Conservation (phyloP, 2,888 invertebrate species). For the Trichogramma evanescens region DNA sequence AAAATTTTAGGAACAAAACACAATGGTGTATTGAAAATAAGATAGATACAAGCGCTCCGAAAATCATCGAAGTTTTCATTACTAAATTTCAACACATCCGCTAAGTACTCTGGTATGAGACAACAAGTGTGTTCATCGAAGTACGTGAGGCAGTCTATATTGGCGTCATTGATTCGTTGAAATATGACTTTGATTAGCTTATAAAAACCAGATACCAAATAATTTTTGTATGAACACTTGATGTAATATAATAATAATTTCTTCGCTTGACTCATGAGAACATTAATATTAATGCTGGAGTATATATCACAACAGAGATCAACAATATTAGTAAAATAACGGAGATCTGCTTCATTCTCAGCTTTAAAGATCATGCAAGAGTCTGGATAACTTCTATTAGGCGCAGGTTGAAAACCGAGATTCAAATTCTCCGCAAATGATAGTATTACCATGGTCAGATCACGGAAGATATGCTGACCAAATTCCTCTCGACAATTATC, state of each 20-base stretch:
- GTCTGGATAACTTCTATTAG: constrained; percentile 31
- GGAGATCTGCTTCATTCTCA: constrained; percentile 53
- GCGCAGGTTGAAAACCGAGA: constrained; percentile 42
- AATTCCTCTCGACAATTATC: constrained; percentile 16
- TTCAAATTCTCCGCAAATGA: constrained; percentile 50
- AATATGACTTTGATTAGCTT: constrained; percentile 52
- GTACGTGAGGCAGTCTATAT: constrained; percentile 21
- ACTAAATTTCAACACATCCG: constrained; percentile 33
- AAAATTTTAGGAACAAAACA: constrained; percentile 48
- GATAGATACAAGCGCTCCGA: constrained; percentile 55
- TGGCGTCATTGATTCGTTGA: constrained; percentile 46
- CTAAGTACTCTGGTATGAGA: constrained; percentile 32
- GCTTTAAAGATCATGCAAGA: constrained; percentile 43
- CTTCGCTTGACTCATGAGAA: constrained; percentile 51
- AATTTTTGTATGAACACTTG: constrained; percentile 51
- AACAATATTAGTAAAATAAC: constrained; percentile 60
- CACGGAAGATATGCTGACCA: constrained; percentile 42
- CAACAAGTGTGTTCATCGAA: constrained; percentile 30
- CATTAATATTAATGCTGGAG: constrained; percentile 39
- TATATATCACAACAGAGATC: constrained; percentile 57
- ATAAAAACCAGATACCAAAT: constrained; percentile 64
- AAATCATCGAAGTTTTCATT: constrained; percentile 33
- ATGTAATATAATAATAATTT: constrained; percentile 52
- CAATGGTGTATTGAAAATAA: constrained; percentile 55
- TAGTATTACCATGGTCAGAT: constrained; percentile 47